Evolutionary conservation across 1,140 invertebrate genomes (phyloP).

Genomic region (Psix sp.): DNA sequence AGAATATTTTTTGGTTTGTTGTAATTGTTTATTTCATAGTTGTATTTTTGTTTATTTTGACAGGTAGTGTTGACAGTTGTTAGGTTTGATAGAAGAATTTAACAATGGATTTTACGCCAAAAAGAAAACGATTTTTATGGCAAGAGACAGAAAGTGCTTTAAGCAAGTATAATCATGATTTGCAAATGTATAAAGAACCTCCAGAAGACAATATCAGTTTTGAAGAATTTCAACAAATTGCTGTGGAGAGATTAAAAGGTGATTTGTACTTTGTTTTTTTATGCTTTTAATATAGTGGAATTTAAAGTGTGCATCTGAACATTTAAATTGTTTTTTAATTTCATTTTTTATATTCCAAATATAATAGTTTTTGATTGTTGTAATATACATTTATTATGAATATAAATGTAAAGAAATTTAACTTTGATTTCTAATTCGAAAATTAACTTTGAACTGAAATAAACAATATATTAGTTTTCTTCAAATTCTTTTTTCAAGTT

Average conservation of each 20-base stretch:
- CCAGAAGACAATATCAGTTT: conserved; percentile 86
- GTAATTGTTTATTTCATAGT: neutral
- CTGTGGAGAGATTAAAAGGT: conserved; percentile 89
- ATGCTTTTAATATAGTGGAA: conserved; percentile 10
- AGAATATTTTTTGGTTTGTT: neutral
- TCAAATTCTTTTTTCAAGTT: no score
- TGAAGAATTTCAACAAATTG: conserved; percentile 91
- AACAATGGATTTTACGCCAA: conserved; percentile 60
- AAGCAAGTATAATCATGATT: conserved; percentile 82
- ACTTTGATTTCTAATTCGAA: no score
- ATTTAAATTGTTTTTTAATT: no score
- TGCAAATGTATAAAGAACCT: conserved; percentile 88
- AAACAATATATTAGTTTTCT: no score
- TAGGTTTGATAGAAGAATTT: no score
- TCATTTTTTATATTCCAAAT: no score
- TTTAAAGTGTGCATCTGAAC: no score
- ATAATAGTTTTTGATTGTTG: no score
- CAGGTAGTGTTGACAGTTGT: neutral
- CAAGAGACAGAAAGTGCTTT: conserved; percentile 67
- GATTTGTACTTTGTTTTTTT: conserved; percentile 30
- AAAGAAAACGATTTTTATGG: conserved; percentile 51
- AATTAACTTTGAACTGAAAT: no score
- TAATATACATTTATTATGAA: no score
- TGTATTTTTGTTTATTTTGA: neutral
- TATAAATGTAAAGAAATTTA: no score